A percentile compares a stretch with the other conserved stretches of the same genome.
Evolutionary conservation across 2,797 vertebrate genomes (phyloP).

Genomic region (Falco berigora): DNA sequence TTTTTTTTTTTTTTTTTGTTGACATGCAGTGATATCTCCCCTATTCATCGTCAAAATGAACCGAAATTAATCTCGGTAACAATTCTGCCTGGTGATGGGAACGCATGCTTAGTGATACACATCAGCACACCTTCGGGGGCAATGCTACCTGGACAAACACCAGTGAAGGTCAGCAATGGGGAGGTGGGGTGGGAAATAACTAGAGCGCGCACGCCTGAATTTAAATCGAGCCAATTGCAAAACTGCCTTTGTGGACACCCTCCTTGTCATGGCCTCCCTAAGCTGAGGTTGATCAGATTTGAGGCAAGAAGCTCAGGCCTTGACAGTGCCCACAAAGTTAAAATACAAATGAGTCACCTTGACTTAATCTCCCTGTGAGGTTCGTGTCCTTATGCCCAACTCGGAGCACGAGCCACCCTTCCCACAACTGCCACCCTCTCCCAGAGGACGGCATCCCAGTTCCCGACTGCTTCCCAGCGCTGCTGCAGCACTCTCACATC

Average conservation of each 20-base stretch:
- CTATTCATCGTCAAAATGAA: not conserved
- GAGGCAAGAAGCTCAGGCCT: not conserved
- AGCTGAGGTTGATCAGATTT: not conserved
- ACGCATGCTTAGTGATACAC: not conserved
- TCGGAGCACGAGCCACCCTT: not conserved
- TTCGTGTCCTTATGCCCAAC: not conserved
- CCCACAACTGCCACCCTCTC: accelerated
- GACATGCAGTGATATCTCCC: not conserved
- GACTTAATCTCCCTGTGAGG: not conserved
- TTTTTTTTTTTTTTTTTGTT: not conserved
- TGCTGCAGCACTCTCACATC: accelerated
- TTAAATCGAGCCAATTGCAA: not conserved
- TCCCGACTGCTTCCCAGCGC: not conserved
- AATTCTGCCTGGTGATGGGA: not conserved
- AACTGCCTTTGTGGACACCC: not conserved
- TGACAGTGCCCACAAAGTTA: not conserved
- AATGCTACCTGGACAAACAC: not conserved
- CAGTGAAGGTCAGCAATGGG: not conserved
- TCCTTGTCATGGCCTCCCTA: not conserved
- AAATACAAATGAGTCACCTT: not conserved
- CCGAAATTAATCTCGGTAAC: not conserved
- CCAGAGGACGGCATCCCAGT: not conserved
- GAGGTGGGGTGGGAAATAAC: not conserved
- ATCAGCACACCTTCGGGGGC: not conserved
- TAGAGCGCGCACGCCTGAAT: not conserved